These are phyloP conservation scores for Eupithecia subfuscata DNA, from an alignment of 2,888 invertebrate genomes.

Conservation along the genomic window DNA sequence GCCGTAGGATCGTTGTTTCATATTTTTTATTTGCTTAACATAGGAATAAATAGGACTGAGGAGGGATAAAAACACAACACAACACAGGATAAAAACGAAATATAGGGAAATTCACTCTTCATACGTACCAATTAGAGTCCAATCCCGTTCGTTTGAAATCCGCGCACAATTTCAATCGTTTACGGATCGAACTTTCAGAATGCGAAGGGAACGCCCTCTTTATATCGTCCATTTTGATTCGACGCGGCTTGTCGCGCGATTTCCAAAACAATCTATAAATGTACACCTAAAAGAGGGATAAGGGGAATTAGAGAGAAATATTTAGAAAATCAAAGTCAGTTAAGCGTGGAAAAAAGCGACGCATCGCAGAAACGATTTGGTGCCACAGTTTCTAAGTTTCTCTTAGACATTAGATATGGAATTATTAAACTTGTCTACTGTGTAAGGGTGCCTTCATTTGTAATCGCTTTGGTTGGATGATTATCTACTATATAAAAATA, in stretches of 20 bases:
- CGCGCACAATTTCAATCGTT: slow-evolving; percentile 97
- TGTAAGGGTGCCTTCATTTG: too few relatives aligned
- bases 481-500: too few relatives aligned
- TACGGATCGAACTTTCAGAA: slow-evolving; percentile 98
- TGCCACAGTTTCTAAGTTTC: too few relatives aligned
- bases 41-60: background rate
- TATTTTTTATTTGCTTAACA: background rate
- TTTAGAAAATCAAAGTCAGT: background rate
- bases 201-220: slow-evolving; percentile 98
- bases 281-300: slow-evolving; percentile 87
- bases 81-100: background rate
- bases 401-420: too few relatives aligned
- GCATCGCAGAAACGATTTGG: background rate
- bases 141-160: slow-evolving; percentile 98
- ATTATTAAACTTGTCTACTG: too few relatives aligned
- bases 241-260: slow-evolving; percentile 93
- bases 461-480: background rate
- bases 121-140: slow-evolving; percentile 84
- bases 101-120: background rate
- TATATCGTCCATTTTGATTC: slow-evolving; percentile 99
- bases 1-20: background rate
- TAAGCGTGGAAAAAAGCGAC: background rate
- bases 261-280: slow-evolving; percentile 99
- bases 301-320: background rate
- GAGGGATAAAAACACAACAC: too few relatives aligned